Conservation (phyloP, 2,113 vertebrate genomes). For the Pithys albifrons region DNA sequence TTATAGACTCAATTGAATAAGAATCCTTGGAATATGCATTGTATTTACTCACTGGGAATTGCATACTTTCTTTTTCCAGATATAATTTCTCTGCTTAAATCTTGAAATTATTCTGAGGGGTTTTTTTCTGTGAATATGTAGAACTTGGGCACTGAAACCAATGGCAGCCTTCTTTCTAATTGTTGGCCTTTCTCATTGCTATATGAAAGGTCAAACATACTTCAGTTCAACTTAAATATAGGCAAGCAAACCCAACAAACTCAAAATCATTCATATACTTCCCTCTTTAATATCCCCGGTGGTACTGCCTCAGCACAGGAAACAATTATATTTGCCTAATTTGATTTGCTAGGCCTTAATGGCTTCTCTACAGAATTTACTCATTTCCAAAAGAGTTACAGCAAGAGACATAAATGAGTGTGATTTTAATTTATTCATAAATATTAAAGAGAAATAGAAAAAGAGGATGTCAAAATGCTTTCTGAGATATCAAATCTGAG, state of each 20-base stretch:
- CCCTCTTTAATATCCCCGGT: background rate
- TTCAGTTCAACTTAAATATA: slow-evolving; percentile 8
- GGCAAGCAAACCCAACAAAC: background rate
- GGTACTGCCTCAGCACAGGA: background rate
- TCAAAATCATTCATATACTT: background rate
- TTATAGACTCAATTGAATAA: background rate
- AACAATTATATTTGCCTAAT: background rate
- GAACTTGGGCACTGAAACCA: background rate
- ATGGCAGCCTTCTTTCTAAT: background rate
- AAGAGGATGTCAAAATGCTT: background rate
- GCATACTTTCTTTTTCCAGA: background rate
- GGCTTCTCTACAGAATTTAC: background rate
- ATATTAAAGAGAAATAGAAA: background rate
- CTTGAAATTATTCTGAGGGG: slow-evolving; percentile 9
- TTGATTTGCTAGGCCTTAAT: background rate
- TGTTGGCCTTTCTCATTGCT: background rate
- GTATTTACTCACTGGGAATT: background rate
- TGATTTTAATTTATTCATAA: background rate
- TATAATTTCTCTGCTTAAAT: background rate
- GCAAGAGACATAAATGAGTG: background rate
- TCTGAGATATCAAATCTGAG: background rate
- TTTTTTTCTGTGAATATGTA: background rate
- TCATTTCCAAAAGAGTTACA: background rate
- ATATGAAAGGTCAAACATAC: slow-evolving; percentile 18
- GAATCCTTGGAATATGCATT: background rate